Conservation (phyloP, 35 echinoderm and acorn worm genomes). For the Stichopus chloronotus region DNA sequence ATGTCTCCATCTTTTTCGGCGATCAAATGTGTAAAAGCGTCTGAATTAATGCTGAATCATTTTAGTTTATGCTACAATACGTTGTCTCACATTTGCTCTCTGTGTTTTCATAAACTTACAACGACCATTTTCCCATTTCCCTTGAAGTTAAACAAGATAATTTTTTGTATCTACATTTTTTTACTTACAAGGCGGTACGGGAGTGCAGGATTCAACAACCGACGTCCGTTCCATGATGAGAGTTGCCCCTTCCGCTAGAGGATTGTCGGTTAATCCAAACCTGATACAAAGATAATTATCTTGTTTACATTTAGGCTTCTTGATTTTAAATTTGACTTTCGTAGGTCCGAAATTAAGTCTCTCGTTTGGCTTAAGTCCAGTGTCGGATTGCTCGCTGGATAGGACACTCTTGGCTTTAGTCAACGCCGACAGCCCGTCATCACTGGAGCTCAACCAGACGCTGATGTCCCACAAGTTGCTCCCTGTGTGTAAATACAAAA, state of each 20-base stretch:
- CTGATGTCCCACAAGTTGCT: conserved; percentile 6
- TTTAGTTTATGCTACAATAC: too few species aligned
- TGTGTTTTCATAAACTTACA: too few species aligned
- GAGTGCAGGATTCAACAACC: background rate
- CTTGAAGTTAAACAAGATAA: too few species aligned
- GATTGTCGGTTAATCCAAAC: conserved; percentile 7
- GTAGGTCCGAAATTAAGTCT: background rate
- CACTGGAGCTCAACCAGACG: background rate
- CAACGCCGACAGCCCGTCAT: background rate
- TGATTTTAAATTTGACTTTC: conserved; percentile 17
- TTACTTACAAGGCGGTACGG: background rate
- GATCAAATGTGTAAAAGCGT: too few species aligned
- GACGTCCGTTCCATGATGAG: background rate
- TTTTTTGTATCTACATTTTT: too few species aligned
- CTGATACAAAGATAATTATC: conserved; percentile 1
- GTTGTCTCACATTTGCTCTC: too few species aligned
- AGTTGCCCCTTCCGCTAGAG: background rate
- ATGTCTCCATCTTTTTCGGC: too few species aligned
- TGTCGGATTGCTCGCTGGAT: background rate
- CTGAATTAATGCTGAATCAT: too few species aligned
- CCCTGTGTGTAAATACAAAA: background rate
- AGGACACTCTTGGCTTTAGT: background rate
- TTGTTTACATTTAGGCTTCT: conserved; percentile 28
- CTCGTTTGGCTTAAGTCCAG: background rate
- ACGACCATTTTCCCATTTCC: too few species aligned